Percentiles rank a stretch among this genome's conserved stretches.
These are phyloP conservation scores for Camelus bactrianus DNA, from an alignment of 2,113 vertebrate genomes.

Conservation along the genomic window DNA sequence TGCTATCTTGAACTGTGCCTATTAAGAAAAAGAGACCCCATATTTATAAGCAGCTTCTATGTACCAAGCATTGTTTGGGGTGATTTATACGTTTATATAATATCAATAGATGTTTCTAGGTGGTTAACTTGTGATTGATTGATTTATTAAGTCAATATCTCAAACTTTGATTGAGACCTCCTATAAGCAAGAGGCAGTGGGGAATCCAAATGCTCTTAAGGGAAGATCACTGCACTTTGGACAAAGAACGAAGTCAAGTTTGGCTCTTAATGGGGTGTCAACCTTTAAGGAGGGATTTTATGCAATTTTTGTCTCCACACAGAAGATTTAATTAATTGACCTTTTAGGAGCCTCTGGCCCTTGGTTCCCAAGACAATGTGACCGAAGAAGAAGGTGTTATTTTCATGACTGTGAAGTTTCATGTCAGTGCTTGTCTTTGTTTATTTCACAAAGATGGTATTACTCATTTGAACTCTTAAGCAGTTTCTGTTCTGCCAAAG, in stretches of 20 bases:
- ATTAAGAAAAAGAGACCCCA: neutral
- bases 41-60: neutral
- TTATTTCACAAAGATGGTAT: slow-evolving; percentile 2
- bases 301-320: neutral
- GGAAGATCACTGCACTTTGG: neutral
- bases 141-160: neutral
- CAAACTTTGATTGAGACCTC: neutral
- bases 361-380: neutral
- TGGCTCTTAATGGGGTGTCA: neutral
- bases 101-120: neutral
- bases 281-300: neutral
- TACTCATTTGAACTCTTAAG: slow-evolving; percentile 34
- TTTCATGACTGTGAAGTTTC: neutral
- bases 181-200: neutral
- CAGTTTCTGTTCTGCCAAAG: neutral
- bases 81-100: neutral
- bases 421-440: neutral
- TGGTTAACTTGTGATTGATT: neutral
- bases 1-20: neutral
- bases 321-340: neutral
- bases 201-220: neutral
- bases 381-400: neutral
- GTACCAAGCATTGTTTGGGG: neutral
- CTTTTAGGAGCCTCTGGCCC: neutral
- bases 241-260: neutral